Conservation (phyloP, 2,888 invertebrate species). For the Xanthostigma xanthostigma region DNA sequence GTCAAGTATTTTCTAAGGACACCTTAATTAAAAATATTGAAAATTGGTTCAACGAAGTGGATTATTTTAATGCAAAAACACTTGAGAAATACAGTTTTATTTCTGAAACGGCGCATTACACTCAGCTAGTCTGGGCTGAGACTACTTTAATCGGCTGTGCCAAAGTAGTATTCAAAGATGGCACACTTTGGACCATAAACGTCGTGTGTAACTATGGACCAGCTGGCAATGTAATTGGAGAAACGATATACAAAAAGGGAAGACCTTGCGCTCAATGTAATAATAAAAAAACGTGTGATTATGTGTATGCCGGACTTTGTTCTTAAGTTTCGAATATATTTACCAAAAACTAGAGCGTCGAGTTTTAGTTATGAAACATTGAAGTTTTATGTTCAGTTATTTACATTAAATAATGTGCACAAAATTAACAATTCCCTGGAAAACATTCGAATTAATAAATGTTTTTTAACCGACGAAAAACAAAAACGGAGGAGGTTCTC, state of each 20-base stretch:
- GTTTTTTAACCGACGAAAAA: too few species aligned
- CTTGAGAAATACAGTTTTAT: not conserved
- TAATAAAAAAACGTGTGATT: not conserved
- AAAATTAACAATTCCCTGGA: too few species aligned
- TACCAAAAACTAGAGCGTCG: too few species aligned
- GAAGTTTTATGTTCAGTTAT: too few species aligned
- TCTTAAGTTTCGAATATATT: too few species aligned
- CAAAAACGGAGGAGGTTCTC: too few species aligned
- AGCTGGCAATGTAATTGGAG: constrained; percentile 32
- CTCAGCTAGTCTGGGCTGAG: constrained; percentile 1
- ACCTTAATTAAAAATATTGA: not conserved
- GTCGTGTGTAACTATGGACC: constrained; percentile 34
- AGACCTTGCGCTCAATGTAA: not conserved
- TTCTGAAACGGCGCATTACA: not conserved
- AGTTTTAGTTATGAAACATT: too few species aligned
- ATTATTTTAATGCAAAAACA: not conserved
- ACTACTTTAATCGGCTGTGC: not conserved
- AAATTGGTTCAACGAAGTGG: not conserved
- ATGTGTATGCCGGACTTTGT: too few species aligned
- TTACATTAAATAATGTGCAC: too few species aligned
- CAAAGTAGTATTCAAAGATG: too few species aligned
- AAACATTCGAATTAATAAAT: too few species aligned
- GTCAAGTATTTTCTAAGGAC: not conserved
- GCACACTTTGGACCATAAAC: too few species aligned
- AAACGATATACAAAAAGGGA: not conserved